Base-by-base conservation (phyloP, 2,888 invertebrate genomes). In the Congeria kusceri region DNA sequence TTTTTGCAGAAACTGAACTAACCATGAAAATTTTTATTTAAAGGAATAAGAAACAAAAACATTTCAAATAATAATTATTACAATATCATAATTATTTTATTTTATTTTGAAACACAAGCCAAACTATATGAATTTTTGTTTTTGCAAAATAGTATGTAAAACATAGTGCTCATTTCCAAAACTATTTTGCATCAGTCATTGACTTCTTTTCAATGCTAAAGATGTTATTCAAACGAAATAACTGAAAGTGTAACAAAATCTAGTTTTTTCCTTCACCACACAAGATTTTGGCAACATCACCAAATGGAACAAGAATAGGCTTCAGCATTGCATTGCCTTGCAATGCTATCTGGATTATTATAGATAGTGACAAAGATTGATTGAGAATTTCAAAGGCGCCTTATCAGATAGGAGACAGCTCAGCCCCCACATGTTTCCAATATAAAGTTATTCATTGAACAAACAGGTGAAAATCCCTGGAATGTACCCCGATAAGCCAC, bases 361-460 rank as follows among this genome's bases (percentile, higher is more conserved):
- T 28, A 58, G 27, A 58, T 28, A 28, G 29, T 58, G 27, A 58
- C 56, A 56, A 18, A 56, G 56, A 27, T 56, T 25, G 27, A 56
- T 25, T 13, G 53, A 25, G 39, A 62, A 62, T 39, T 39, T 62
- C 32, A 62, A 62, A 53, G 53, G 53, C 25, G n/a, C 20, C 23
- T 25, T 53, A 23, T 23, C 25, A 20, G 9, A 18, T 25, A 53
- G 53, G 18, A 20, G 11, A 53, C 53, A 23, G 20, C 25, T 53
- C 20, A 53, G 9, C 9, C 53, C 46, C 25, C 23, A 53, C 53
- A 23, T 53, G 53, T 53, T 18, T 53, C 18, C 53, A 53, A 53
- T 53, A 53, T 53, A 53, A 53, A 23, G 53, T 53, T 53, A 53
- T n/a, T 53, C 53, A 53, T 25, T 53, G 53, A 53, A 25, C 25